A percentile compares a stretch with the other conserved stretches of the same genome.
Evolutionary conservation across 2,888 invertebrate genomes (phyloP).

Genomic region (Chouioia cunea): DNA sequence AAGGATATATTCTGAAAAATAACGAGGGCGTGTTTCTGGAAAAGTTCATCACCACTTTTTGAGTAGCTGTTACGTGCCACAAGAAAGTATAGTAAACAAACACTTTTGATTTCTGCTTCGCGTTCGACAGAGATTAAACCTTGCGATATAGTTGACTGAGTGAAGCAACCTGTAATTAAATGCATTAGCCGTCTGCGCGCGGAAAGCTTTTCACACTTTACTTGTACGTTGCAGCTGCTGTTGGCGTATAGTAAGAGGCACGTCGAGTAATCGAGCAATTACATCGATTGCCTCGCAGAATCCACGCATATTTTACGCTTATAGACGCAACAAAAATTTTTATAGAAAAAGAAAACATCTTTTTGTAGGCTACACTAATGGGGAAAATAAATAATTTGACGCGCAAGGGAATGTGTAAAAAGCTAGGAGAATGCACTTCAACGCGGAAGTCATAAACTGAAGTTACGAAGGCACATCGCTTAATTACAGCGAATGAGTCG

Average conservation of each 20-base stretch:
- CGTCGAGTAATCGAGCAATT: conserved; percentile 58
- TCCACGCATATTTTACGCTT: conserved; percentile 27
- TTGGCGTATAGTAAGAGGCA: conserved; percentile 39
- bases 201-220: conserved; percentile 45
- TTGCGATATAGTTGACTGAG: conserved; percentile 61
- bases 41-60: background rate
- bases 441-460: background rate
- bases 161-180: conserved; percentile 60
- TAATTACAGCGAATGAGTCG: too few relatives aligned
- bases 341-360: too few relatives aligned
- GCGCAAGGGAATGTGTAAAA: conserved; percentile 10
- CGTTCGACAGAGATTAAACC: conserved; percentile 51
- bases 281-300: conserved; percentile 57
- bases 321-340: too few relatives aligned
- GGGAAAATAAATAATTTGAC: conserved; percentile 39
- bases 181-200: conserved; percentile 38
- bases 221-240: background rate
- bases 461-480: too few relatives aligned
- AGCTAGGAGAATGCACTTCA: conserved; percentile 6
- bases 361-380: background rate
- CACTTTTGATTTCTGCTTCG: background rate
- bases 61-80: background rate
- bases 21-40: conserved; percentile 22
- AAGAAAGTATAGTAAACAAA: too few relatives aligned
- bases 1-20: conserved; percentile 20